These are phyloP conservation scores for Koerneria pararmatus DNA, from an alignment of 2,888 invertebrate species.

Conservation along the genomic window DNA sequence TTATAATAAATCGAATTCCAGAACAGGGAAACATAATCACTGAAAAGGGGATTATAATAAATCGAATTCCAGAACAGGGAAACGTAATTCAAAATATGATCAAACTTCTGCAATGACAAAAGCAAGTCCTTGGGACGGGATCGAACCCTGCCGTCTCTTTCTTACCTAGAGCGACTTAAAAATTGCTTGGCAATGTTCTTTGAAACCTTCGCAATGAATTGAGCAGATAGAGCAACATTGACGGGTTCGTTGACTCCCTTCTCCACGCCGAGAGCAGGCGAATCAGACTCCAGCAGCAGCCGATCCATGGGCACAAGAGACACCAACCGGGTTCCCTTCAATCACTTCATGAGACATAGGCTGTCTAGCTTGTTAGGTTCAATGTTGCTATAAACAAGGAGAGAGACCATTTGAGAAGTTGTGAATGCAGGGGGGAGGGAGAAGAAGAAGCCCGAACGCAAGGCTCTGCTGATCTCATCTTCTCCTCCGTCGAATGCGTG, in stretches of 20 bases:
- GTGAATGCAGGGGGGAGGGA: slow-evolving; percentile 18
- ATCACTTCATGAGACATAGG: not conserved
- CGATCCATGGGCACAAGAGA: slow-evolving; percentile 11
- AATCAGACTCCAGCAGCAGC: slow-evolving; percentile 20
- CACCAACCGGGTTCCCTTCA: slow-evolving; percentile 7
- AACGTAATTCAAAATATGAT: too few relatives aligned
- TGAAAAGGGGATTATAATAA: too few relatives aligned
- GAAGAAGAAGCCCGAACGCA: slow-evolving; percentile 4
- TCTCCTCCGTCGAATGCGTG: slow-evolving; percentile 19
- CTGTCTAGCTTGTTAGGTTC: not conserved
- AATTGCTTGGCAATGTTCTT: too few relatives aligned
- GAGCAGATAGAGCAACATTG: not conserved
- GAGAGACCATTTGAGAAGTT: not conserved
- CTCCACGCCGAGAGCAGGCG: slow-evolving; percentile 18
- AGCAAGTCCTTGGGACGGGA: too few relatives aligned
- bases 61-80: too few relatives aligned
- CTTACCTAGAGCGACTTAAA: too few relatives aligned
- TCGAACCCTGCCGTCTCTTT: too few relatives aligned
- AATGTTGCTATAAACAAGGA: too few relatives aligned
- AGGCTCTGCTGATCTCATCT: not conserved
- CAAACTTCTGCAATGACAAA: too few relatives aligned
- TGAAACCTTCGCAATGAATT: slow-evolving; percentile 10
- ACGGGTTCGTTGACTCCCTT: slow-evolving; percentile 21
- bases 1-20: too few relatives aligned
- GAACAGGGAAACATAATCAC: too few relatives aligned